phyloP scores from a whole-genome alignment of 1,140 invertebrate species.

The Drosophila setifemur region DNA sequence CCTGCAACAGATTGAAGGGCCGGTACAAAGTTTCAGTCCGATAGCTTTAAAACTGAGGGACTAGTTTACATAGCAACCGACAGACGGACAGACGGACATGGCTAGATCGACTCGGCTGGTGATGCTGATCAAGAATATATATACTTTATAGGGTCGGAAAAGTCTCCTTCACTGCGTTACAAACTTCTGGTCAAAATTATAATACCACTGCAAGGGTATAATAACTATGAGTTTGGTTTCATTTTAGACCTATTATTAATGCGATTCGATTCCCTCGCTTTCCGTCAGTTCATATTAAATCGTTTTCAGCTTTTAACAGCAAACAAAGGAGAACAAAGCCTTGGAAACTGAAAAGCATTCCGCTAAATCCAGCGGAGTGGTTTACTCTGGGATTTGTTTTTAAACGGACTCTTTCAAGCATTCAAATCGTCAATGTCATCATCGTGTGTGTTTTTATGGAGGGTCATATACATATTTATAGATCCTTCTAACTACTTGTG shows the following conservation, averaged over 20 bases:
- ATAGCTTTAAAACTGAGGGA: too few species aligned
- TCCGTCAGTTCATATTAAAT: not conserved
- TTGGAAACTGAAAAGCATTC: not conserved
- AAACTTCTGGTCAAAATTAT: too few species aligned
- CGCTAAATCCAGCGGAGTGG: not conserved
- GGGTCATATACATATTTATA: conserved; percentile 2
- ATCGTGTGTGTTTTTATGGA: conserved; percentile 10
- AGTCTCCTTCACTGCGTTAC: too few species aligned
- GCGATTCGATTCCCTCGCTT: not conserved
- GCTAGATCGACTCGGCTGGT: too few species aligned
- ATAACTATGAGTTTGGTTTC: too few species aligned
- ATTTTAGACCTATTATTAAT: not conserved
- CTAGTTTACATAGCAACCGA: too few species aligned
- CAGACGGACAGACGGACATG: too few species aligned
- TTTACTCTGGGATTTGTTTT: conserved; percentile 26
- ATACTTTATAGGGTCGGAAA: too few species aligned
- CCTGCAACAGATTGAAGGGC: too few species aligned
- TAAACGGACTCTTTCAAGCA: conserved; percentile 10
- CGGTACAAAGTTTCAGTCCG: too few species aligned
- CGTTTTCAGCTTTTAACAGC: not conserved
- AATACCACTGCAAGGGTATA: too few species aligned
- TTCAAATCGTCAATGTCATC: conserved; percentile 66
- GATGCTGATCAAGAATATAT: too few species aligned
- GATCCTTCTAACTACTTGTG: conserved; percentile 50
- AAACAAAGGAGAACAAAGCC: not conserved